Conservation (phyloP, 2,113 vertebrate species). For the Corythornis vintsioides region DNA sequence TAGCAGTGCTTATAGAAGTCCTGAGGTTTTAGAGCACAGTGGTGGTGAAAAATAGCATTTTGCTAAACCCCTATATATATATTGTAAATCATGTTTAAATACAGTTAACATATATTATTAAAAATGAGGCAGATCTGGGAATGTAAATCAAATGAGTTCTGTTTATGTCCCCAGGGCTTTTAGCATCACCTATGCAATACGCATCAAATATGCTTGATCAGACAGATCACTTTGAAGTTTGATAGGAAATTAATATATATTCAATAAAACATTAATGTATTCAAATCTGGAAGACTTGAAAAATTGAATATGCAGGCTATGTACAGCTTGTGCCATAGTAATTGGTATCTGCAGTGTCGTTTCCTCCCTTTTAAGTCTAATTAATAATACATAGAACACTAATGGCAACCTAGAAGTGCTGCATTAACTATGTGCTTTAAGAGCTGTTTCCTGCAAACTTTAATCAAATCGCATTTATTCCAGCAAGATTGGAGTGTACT, state of each 20-base stretch:
- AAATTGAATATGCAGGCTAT: slow-evolving; percentile 10
- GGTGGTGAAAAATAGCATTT: neutral
- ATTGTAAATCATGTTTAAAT: neutral
- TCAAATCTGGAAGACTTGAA: neutral
- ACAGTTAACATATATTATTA: neutral
- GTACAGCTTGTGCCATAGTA: neutral
- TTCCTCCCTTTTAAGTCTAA: neutral
- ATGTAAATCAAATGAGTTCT: neutral
- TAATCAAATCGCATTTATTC: neutral
- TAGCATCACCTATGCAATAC: neutral
- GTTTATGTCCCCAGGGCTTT: neutral
- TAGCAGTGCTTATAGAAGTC: neutral
- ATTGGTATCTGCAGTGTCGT: neutral
- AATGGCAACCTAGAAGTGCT: neutral
- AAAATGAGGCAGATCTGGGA: neutral
- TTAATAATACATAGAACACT: slow-evolving; percentile 4
- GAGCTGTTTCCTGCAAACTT: neutral
- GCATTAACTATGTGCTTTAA: neutral
- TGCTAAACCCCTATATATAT: neutral
- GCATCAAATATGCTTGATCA: neutral
- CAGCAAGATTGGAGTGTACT: neutral
- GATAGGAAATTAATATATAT: neutral
- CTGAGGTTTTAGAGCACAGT: neutral
- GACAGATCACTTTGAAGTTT: neutral
- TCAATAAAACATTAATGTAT: slow-evolving; percentile 20